Base-by-base conservation (phyloP, 1,140 invertebrate species). In the Lepidurus apus region DNA sequence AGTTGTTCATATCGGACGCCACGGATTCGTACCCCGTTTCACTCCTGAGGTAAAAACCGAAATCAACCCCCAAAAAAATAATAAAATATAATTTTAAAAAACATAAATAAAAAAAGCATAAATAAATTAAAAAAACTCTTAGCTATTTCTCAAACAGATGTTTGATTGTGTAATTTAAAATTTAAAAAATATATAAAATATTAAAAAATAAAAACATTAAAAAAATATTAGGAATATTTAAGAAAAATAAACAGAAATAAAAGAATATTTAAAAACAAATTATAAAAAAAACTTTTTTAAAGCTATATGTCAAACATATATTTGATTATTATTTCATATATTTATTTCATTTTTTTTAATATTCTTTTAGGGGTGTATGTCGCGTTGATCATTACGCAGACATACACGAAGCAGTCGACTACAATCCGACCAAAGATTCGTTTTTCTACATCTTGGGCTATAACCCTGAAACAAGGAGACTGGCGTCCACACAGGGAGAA, bases 401-500 rank as follows among this genome's bases (percentile, higher is more conserved):
- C 82, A 85, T 88, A 21, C 83, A 84, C 76, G 83, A 86, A 76
- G 86, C 86, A 43, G 82, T 84, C 77, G 81, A 84, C 47, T 86
- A 85, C 79, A 80, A 81, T 43, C 84, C 84, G 2, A 80, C 82
- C 74, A 83, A 84, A 44, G 84, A 86, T 79, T 81, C 81, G 26
- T 86, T 86, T 80, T 86, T 89, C 83, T 88, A 86, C 82, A 87
- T 89, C 80, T 84, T 89, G 77, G 86, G 85, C 77, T 90, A 89
- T 82, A 90, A 89, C 81, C 88, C 88, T 53, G 89, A 90, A 83
- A 89, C 87, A 79, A 86, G 88, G 82, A 88, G 89, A 84, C 88
- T 91, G 87, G 91, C 91, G 85, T 89, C 92, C 85, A 95, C 93
- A 85, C 94, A 96, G 88, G 94, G 94, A 85, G 94, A 96, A 89